These are phyloP conservation scores for Adela reaumurella DNA, from an alignment of 2,888 invertebrate genomes.

Conservation along the genomic window DNA sequence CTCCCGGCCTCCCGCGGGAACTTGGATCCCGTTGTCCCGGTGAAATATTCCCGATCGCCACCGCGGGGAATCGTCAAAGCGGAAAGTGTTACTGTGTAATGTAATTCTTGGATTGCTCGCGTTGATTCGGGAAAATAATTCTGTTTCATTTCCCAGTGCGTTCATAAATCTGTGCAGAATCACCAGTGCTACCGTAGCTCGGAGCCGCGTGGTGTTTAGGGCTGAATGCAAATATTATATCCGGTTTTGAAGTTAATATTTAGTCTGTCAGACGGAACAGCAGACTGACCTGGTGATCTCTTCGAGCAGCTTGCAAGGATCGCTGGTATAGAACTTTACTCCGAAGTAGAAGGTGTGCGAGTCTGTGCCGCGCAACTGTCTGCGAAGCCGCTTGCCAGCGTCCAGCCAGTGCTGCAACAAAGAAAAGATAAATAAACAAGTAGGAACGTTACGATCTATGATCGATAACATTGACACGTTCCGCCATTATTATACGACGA, in stretches of 20 bases:
- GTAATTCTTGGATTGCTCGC: background rate
- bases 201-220: too few species aligned
- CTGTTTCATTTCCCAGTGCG: background rate
- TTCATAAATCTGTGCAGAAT: too few species aligned
- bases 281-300: conserved; percentile 84
- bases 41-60: background rate
- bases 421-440: background rate
- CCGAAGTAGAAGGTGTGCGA: conserved; percentile 92
- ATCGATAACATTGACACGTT: too few species aligned
- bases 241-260: too few species aligned
- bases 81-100: background rate
- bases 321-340: conserved; percentile 95
- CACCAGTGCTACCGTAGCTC: too few species aligned
- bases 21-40: background rate
- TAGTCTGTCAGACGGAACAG: background rate
- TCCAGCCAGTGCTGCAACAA: conserved; percentile 87
- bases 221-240: too few species aligned
- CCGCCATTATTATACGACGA: too few species aligned
- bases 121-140: background rate
- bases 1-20: too few species aligned
- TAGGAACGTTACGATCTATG: too few species aligned
- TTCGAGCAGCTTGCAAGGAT: conserved; percentile 93
- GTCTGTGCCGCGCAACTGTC: conserved; percentile 77
- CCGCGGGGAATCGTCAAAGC: background rate
- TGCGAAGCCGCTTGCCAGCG: conserved; percentile 80